A percentile compares a stretch with the other conserved stretches of the same genome.
Conservation (phyloP, 2,888 invertebrate genomes). For the Oligia latruncula region DNA sequence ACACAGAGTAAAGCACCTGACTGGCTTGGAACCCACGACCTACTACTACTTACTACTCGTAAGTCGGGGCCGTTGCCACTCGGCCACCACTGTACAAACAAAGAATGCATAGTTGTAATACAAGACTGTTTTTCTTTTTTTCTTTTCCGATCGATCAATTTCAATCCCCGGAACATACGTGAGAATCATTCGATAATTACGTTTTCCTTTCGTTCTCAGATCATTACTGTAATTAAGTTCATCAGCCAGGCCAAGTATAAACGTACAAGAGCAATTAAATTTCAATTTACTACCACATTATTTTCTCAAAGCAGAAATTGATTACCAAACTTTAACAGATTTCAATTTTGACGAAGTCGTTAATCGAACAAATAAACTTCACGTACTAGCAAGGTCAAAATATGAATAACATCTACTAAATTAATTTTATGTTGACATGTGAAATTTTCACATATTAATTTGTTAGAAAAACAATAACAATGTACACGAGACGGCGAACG, state of each 20-base stretch:
- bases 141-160: constrained; percentile 36
- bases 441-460: constrained; percentile 72
- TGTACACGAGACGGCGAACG: constrained; percentile 61
- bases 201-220: constrained; percentile 54
- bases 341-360: constrained; percentile 21
- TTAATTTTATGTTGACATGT: constrained; percentile 66
- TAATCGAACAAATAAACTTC: constrained; percentile 18
- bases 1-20: too few relatives aligned
- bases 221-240: constrained; percentile 45
- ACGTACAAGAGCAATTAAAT: constrained; percentile 33
- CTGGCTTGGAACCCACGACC: too few relatives aligned
- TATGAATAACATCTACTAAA: constrained; percentile 53
- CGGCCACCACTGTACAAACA: not conserved
- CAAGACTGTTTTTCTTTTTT: not conserved
- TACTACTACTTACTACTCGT: too few relatives aligned
- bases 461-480: constrained; percentile 76
- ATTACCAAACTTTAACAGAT: constrained; percentile 18
- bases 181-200: constrained; percentile 40
- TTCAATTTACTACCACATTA: constrained; percentile 32
- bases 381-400: constrained; percentile 14
- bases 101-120: not conserved
- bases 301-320: constrained; percentile 32
- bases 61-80: too few relatives aligned
- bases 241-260: constrained; percentile 24
- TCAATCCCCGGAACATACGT: constrained; percentile 33